Evolutionary conservation across 2,888 invertebrate genomes (phyloP).

Genomic region (Melanophora roralis): DNA sequence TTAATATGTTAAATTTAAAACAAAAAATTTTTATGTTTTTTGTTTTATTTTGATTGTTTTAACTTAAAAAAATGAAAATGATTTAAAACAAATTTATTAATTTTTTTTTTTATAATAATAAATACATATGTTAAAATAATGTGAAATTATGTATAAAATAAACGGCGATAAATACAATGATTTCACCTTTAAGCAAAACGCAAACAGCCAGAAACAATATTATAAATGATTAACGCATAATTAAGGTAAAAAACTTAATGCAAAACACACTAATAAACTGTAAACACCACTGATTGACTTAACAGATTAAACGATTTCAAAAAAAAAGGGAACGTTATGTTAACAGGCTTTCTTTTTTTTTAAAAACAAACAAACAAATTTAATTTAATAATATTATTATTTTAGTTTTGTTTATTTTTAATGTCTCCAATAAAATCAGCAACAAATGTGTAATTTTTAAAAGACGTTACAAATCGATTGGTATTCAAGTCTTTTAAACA

Average conservation of each 20-base stretch:
- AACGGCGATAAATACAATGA: conserved; percentile 23
- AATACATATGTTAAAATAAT: neutral
- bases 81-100: conserved; percentile 14
- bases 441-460: conserved; percentile 28
- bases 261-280: neutral
- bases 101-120: neutral
- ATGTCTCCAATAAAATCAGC: conserved; percentile 16
- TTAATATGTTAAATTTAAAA: neutral
- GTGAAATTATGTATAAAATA: neutral
- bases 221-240: conserved; percentile 42
- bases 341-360: conserved; percentile 5
- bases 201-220: neutral
- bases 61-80: conserved; percentile 32
- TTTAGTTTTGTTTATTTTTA: neutral
- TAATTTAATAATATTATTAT: too few species aligned
- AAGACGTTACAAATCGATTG: too few species aligned
- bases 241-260: conserved; percentile 6
- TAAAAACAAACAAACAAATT: neutral
- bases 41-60: conserved; percentile 44
- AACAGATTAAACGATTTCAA: neutral
- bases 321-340: neutral
- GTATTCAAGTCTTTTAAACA: neutral
- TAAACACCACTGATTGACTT: neutral
- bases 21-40: conserved; percentile 27
- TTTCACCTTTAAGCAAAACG: conserved; percentile 43